Evolutionary conservation across 2,113 vertebrate species (phyloP).

Genomic region (Xyliphius kryptos): DNA sequence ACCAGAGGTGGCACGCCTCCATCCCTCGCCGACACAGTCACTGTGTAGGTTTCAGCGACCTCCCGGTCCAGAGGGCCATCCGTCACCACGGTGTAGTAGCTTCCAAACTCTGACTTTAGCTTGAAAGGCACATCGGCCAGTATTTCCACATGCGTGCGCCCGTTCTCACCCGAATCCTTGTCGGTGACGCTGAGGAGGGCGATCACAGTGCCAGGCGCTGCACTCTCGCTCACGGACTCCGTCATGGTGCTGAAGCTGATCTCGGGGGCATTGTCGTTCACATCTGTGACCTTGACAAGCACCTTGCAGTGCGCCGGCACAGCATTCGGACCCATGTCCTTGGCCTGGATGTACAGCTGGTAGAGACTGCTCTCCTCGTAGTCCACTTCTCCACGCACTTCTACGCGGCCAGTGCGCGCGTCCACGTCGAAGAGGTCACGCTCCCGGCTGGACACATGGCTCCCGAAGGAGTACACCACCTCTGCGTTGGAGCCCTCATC

Average conservation of each 20-base stretch:
- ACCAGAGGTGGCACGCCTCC: slow-evolving; percentile 77
- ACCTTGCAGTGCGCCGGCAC: slow-evolving; percentile 96
- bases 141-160: slow-evolving; percentile 87
- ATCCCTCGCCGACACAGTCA: slow-evolving; percentile 87
- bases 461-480: slow-evolving; percentile 90
- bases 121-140: slow-evolving; percentile 89
- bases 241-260: slow-evolving; percentile 96
- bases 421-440: slow-evolving; percentile 86
- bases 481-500: slow-evolving; percentile 94
- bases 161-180: slow-evolving; percentile 87
- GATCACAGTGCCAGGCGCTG: slow-evolving; percentile 87
- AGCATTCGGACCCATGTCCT: slow-evolving; percentile 91
- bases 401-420: slow-evolving; percentile 82
- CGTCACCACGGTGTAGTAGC: slow-evolving; percentile 91
- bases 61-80: slow-evolving; percentile 89
- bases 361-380: slow-evolving; percentile 87
- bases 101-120: slow-evolving; percentile 88
- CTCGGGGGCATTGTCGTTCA: slow-evolving; percentile 93
- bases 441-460: slow-evolving; percentile 84
- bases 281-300: slow-evolving; percentile 81
- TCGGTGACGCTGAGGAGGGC: slow-evolving; percentile 92
- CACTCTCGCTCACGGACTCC: slow-evolving; percentile 88
- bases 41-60: slow-evolving; percentile 79
- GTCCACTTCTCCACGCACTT: slow-evolving; percentile 89
- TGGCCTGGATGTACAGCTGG: slow-evolving; percentile 93